A percentile compares a stretch with the other conserved stretches of the same genome.
Evolutionary conservation across 92 coral and sea anemone species (phyloP).

Genomic region (Umimayanthus kanabou): DNA sequence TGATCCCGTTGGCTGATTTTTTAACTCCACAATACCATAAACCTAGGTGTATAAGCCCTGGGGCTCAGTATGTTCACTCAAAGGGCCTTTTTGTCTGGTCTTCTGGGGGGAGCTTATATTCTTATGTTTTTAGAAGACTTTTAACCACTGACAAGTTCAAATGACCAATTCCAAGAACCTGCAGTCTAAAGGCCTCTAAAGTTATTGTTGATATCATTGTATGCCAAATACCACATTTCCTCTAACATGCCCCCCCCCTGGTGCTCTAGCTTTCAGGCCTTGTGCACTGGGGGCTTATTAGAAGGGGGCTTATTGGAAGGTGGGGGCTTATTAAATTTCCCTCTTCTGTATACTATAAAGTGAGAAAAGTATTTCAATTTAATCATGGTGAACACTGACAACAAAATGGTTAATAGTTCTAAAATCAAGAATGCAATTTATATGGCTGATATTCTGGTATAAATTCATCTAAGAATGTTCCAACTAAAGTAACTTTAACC

Average conservation of each 20-base stretch:
- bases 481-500: slow-evolving; percentile 17
- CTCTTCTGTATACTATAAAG: slow-evolving; percentile 22
- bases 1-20: slow-evolving; percentile 22
- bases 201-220: slow-evolving; percentile 20
- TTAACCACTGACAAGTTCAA: slow-evolving; percentile 26
- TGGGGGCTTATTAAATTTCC: slow-evolving; percentile 12
- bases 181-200: slow-evolving; percentile 31
- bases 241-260: background rate
- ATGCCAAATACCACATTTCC: slow-evolving; percentile 8
- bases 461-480: slow-evolving; percentile 19
- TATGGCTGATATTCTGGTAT: slow-evolving; percentile 25
- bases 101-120: slow-evolving; percentile 6
- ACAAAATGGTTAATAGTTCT: background rate
- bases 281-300: slow-evolving; percentile 18
- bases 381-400: background rate
- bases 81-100: slow-evolving; percentile 30
- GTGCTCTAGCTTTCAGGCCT: slow-evolving; percentile 26
- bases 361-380: slow-evolving; percentile 18
- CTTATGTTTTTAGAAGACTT: slow-evolving; percentile 12
- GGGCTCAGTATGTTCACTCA: slow-evolving; percentile 28
- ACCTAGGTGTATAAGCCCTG: slow-evolving; percentile 21
- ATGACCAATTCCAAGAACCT: slow-evolving; percentile 26
- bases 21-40: slow-evolving; percentile 21
- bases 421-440: slow-evolving; percentile 6
- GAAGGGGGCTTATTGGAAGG: slow-evolving; percentile 17